Percentiles rank a stretch among this genome's conserved stretches.
phyloP scores from a whole-genome alignment of 2,888 invertebrate genomes.

The Microplitis deprimator region DNA sequence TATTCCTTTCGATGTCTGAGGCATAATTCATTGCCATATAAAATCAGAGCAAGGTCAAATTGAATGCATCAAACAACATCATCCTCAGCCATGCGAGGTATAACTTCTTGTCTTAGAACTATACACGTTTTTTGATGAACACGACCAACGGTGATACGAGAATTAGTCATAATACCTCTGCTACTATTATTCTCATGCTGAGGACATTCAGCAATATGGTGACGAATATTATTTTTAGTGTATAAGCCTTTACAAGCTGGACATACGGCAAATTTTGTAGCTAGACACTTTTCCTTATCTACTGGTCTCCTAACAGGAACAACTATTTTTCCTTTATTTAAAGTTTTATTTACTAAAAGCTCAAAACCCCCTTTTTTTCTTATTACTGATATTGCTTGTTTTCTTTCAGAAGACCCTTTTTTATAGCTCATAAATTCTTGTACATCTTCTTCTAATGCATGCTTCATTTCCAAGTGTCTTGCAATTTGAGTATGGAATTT shows the following conservation, averaged over 20 bases:
- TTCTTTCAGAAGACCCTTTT: slow-evolving; percentile 31
- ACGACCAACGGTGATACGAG: slow-evolving; percentile 33
- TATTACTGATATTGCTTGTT: slow-evolving; percentile 33
- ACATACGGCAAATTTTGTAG: slow-evolving; percentile 44
- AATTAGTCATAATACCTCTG: slow-evolving; percentile 35
- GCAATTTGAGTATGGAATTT: slow-evolving; percentile 41
- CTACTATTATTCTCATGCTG: slow-evolving; percentile 25
- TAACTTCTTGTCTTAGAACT: slow-evolving; percentile 38
- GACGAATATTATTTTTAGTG: slow-evolving; percentile 44
- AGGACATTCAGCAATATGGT: slow-evolving; percentile 37
- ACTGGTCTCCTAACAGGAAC: slow-evolving; percentile 44
- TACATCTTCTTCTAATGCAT: slow-evolving; percentile 36
- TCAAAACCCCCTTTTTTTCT: slow-evolving; percentile 42
- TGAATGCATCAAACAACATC: slow-evolving; percentile 35
- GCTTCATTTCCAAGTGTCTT: slow-evolving; percentile 37
- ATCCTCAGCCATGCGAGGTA: slow-evolving; percentile 48
- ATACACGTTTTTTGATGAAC: slow-evolving; percentile 41
- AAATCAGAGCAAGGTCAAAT: slow-evolving; percentile 45
- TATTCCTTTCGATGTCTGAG: slow-evolving; percentile 32
- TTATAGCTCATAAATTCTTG: slow-evolving; percentile 27
- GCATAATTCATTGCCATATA: slow-evolving; percentile 44
- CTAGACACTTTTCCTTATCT: slow-evolving; percentile 1
- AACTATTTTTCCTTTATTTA: slow-evolving; percentile 44
- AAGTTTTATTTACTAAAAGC: slow-evolving; percentile 28
- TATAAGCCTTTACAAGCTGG: slow-evolving; percentile 48